Evolutionary conservation across 2,797 vertebrate genomes (phyloP), one percentile per base, ranked within the genome.

Genomic region (Ambastaia sidthimunki): DNA sequence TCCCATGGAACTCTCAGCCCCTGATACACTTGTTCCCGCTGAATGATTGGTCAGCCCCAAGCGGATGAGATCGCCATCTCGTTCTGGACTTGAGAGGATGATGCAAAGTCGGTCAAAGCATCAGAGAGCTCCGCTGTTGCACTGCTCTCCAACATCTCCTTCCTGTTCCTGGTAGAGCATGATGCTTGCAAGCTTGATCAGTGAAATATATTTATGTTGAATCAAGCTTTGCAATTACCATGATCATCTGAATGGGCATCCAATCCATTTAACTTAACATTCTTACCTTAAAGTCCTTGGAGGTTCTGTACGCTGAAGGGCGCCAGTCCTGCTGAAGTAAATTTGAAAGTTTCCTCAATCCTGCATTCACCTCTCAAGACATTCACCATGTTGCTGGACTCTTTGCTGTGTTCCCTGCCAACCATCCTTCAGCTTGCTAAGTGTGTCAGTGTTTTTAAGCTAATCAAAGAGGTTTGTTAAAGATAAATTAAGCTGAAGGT

Each of bases 201-300:
- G n/a, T n/a, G n/a, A n/a, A n/a, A n/a, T n/a, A n/a, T n/a, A n/a
- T n/a, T 34, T 34, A 19, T 23, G 59, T 2, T 66, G 3, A 0
- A 37, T n/a, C 15, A 74, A 19, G 7, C 15, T 62, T 16, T 80
- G 7, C n/a, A 15, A 16, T 7, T 7, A 50, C 68, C 37, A 48
- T 21, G 25, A 19, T 7, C 15, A 69, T 31, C 13, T 13, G 1
- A 37, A 15, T 15, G 16, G 7, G 9, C 15, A 31, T 9, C 2
- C 15, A 31, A 25, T 23, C 3, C 25, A 9, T 34, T 18, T 28
- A 11, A 41, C 16, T 69, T 31, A 1, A 74, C 23, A 83, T 3
- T 31, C 83, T 52, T 11, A 98, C 97, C 94, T 96, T 92, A 80
- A 91, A 90, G 68, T 94, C 28, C 28, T 28, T 83, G 90, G 1